Conservation (phyloP, 1,140 invertebrate species). For the Psilanteris sp. region DNA sequence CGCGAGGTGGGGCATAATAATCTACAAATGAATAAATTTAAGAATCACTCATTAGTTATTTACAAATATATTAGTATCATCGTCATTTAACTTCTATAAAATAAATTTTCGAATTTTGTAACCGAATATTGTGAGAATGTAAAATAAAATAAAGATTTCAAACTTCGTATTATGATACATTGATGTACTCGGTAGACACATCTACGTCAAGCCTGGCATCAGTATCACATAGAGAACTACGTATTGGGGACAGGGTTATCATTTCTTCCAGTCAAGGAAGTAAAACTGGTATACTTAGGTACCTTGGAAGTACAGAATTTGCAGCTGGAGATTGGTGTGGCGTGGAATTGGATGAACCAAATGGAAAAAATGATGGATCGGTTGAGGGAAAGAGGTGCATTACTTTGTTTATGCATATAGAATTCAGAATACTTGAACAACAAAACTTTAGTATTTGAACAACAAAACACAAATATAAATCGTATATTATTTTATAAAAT, state of each 20-base stretch:
- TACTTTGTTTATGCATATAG: constrained; percentile 4
- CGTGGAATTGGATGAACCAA: constrained; percentile 94
- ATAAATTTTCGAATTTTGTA: constrained; percentile 23
- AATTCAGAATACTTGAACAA: constrained; percentile 28
- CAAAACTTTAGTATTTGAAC: too few species aligned
- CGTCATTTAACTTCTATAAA: constrained; percentile 24
- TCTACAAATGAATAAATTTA: too few species aligned
- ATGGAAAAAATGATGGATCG: constrained; percentile 97
- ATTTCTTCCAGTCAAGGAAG: constrained; percentile 92
- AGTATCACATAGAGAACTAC: constrained; percentile 82
- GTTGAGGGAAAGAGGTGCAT: constrained; percentile 90
- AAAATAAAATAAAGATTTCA: constrained; percentile 9
- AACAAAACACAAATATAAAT: too few species aligned
- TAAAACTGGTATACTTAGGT: constrained; percentile 92
- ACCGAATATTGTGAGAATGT: constrained; percentile 8
- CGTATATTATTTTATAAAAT: too few species aligned
- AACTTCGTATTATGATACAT: constrained; percentile 32
- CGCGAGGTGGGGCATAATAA: too few species aligned
- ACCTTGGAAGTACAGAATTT: constrained; percentile 92
- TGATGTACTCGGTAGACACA: constrained; percentile 79
- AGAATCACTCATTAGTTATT: too few species aligned
- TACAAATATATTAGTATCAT: too few species aligned
- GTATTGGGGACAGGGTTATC: constrained; percentile 94
- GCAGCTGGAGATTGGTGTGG: constrained; percentile 96
- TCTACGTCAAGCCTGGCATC: constrained; percentile 83